Evolutionary conservation across 2,113 vertebrate genomes (phyloP).

Genomic region (Planiliza haematocheilus): DNA sequence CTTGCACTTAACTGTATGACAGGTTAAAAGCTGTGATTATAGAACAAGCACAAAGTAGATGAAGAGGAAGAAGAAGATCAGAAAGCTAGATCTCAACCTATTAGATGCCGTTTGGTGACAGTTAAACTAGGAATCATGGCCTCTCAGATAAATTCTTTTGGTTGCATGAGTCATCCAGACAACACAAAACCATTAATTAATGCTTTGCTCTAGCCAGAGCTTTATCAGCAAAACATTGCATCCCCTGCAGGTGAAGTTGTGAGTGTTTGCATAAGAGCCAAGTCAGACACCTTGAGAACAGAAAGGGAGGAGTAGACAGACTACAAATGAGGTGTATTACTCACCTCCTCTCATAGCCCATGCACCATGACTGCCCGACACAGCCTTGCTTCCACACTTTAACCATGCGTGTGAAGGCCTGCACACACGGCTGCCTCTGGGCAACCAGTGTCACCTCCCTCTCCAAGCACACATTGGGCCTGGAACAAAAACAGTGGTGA

Average conservation of each 20-base stretch:
- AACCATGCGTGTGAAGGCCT: constrained; percentile 84
- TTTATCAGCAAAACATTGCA: constrained; percentile 31
- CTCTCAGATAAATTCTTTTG: constrained; percentile 33
- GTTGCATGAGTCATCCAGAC: constrained; percentile 37
- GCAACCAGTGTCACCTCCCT: constrained; percentile 86
- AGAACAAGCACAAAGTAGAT: constrained; percentile 36
- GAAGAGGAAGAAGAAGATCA: constrained; percentile 37
- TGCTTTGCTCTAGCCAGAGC: constrained; percentile 21
- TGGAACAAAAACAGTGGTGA: constrained; percentile 62
- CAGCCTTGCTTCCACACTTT: constrained; percentile 91
- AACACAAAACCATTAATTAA: constrained; percentile 38
- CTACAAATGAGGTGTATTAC: constrained; percentile 52
- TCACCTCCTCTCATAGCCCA: constrained; percentile 89
- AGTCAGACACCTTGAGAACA: constrained; percentile 18
- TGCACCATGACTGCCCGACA: constrained; percentile 85
- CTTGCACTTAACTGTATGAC: constrained; percentile 68
- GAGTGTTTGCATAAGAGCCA: constrained; percentile 33
- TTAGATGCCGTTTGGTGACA: constrained; percentile 31
- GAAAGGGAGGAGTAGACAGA: constrained; percentile 20
- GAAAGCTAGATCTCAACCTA: constrained; percentile 26
- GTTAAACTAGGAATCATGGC: constrained; percentile 17
- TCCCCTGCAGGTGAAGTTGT: constrained; percentile 49
- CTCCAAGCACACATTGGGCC: constrained; percentile 91
- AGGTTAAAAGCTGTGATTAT: constrained; percentile 63
- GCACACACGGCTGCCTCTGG: constrained; percentile 89